phyloP scores from a whole-genome alignment of 2,888 invertebrate genomes.

The Pollenia angustigena region DNA sequence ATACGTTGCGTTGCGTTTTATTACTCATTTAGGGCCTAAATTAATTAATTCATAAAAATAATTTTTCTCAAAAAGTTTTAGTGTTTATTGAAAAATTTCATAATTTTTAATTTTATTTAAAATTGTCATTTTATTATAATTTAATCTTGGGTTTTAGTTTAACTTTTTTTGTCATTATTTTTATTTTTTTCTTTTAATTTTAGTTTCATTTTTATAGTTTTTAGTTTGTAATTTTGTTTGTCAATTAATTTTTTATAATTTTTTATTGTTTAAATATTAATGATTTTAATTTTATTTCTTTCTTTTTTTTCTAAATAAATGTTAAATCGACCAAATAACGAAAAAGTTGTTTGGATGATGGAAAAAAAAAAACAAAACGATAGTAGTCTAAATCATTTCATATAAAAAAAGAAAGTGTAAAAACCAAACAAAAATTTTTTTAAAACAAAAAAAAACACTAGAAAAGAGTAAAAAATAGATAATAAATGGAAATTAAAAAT shows the following conservation, averaged over 20 bases:
- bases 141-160: slow-evolving; percentile 54
- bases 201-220: slow-evolving; percentile 33
- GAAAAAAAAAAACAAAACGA: background rate
- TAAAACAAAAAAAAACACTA: background rate
- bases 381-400: slow-evolving; percentile 6
- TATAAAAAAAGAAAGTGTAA: slow-evolving; percentile 1
- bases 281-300: slow-evolving; percentile 44
- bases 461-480: background rate
- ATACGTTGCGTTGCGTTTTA: too few species aligned
- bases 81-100: slow-evolving; percentile 15
- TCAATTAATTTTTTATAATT: slow-evolving; percentile 45
- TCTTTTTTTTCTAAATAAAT: slow-evolving; percentile 44
- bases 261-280: slow-evolving; percentile 47
- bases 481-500: background rate
- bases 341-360: slow-evolving; percentile 9
- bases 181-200: slow-evolving; percentile 23
- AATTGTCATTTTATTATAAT: slow-evolving; percentile 50
- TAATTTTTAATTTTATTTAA: slow-evolving; percentile 20
- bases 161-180: slow-evolving; percentile 48
- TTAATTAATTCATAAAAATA: background rate
- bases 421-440: slow-evolving; percentile 16
- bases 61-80: slow-evolving; percentile 33
- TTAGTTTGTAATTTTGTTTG: slow-evolving; percentile 66
- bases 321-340: slow-evolving; percentile 25
- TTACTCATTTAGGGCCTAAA: too few species aligned